Conservation (phyloP, 2,113 vertebrate species). For the Xerus inauris region DNA sequence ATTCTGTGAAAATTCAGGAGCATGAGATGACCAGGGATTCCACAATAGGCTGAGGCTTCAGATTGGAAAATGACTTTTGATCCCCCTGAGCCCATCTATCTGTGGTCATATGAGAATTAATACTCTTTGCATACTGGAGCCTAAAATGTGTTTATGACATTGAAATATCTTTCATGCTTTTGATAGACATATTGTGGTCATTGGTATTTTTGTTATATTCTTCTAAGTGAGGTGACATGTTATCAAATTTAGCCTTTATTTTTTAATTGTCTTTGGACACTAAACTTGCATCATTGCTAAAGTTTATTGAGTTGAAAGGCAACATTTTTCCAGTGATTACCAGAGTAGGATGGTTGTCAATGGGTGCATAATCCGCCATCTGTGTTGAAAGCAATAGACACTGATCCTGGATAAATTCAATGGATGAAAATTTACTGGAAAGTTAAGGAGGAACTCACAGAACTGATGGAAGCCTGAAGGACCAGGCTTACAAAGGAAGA, state of each 20-base stretch:
- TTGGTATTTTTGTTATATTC: background rate
- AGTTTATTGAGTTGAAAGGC: background rate
- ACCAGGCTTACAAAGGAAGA: background rate
- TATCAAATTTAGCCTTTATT: background rate
- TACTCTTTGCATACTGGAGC: background rate
- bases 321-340: background rate
- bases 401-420: background rate
- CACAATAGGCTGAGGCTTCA: background rate
- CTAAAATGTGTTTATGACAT: background rate
- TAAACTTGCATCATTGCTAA: background rate
- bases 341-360: background rate
- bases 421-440: background rate
- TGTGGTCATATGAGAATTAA: background rate
- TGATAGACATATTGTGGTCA: background rate
- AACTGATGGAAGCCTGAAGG: background rate
- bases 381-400: background rate
- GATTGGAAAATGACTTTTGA: slow-evolving; percentile 22
- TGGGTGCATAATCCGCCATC: background rate
- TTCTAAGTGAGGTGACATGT: background rate
- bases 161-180: background rate
- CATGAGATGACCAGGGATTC: background rate
- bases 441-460: background rate
- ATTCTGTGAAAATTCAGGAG: background rate
- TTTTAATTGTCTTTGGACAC: background rate
- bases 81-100: background rate